Evolutionary conservation across 2,113 vertebrate genomes (phyloP).

Genomic region (Cyanoliseus patagonus): DNA sequence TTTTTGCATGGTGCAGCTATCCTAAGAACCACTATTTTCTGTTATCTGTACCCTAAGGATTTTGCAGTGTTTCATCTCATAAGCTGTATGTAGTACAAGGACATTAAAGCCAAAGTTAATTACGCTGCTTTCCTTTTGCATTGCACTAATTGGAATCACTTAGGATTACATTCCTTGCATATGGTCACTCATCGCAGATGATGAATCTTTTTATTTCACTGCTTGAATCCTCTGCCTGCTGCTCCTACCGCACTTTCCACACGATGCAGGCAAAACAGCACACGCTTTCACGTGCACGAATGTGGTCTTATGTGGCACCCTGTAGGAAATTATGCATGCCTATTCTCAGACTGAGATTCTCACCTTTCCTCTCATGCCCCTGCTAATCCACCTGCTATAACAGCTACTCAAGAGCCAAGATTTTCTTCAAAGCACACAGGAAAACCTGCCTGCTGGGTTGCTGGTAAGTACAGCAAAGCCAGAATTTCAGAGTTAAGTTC

Average conservation of each 20-base stretch:
- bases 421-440: neutral
- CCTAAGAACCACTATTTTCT: neutral
- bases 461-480: neutral
- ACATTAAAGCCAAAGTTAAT: neutral
- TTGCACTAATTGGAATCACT: neutral
- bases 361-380: neutral
- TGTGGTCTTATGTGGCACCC: neutral
- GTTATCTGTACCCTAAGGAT: neutral
- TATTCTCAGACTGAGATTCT: neutral
- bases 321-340: constrained; percentile 25
- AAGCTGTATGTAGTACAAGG: neutral
- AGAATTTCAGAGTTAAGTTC: neutral
- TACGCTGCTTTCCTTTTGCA: neutral
- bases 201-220: neutral
- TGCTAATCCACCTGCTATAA: neutral
- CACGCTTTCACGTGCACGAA: constrained; percentile 1
- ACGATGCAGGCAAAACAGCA: neutral
- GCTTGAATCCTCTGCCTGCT: neutral
- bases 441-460: neutral
- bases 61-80: neutral
- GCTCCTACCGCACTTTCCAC: neutral
- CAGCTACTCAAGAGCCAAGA: neutral
- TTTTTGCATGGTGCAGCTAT: neutral
- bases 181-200: neutral
- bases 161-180: neutral